A percentile compares a stretch with the other conserved stretches of the same genome.
Conservation (phyloP, 2,888 invertebrate species). For the Nasonia oneida region DNA sequence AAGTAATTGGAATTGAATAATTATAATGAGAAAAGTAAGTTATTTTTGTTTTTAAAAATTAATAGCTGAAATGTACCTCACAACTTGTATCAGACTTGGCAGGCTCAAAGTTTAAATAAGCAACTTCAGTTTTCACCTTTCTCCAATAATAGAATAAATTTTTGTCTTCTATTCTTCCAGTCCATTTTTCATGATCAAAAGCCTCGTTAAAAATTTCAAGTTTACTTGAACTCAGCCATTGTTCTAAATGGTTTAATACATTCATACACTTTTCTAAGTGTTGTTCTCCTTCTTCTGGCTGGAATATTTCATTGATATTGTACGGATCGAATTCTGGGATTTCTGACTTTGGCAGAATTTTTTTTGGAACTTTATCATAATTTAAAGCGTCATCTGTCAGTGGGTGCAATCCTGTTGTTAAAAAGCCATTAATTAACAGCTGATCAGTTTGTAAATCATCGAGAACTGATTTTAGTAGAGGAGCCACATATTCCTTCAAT, state of each 20-base stretch:
- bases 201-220: slow-evolving; percentile 29
- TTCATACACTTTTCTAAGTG: neutral
- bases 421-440: slow-evolving; percentile 34
- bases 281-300: neutral
- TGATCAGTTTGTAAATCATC: neutral
- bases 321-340: slow-evolving; percentile 6
- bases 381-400: slow-evolving; percentile 30
- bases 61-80: neutral
- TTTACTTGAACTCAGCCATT: neutral
- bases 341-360: slow-evolving; percentile 10
- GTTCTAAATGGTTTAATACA: slow-evolving; percentile 21
- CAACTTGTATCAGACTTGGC: neutral
- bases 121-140: slow-evolving; percentile 19
- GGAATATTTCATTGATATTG: neutral
- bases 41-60: neutral
- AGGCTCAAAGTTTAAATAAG: neutral
- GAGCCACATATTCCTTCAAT: slow-evolving; percentile 20
- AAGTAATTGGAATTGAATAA: neutral
- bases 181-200: slow-evolving; percentile 21
- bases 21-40: slow-evolving; percentile 1
- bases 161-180: slow-evolving; percentile 32
- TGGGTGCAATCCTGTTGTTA: slow-evolving; percentile 27
- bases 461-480: slow-evolving; percentile 24
- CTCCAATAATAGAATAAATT: slow-evolving; percentile 47
- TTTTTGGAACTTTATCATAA: slow-evolving; percentile 34